Conservation (phyloP, 2,888 invertebrate species). For the Protophormia terraenovae region DNA sequence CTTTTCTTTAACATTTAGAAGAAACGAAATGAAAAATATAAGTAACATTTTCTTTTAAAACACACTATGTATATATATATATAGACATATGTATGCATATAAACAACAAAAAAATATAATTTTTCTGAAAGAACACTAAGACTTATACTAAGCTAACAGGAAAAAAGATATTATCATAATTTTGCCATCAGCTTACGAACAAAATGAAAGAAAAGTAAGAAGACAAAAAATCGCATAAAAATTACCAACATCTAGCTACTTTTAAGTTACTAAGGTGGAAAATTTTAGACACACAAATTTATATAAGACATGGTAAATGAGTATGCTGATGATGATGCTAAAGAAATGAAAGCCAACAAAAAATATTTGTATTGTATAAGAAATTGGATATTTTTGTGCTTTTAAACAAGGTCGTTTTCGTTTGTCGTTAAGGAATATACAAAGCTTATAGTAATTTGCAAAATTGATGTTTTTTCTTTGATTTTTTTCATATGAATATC, state of each 20-base stretch:
- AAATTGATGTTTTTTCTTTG: constrained; percentile 28
- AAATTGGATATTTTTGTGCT: constrained; percentile 30
- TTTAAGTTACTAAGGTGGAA: constrained; percentile 28
- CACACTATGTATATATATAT: not conserved
- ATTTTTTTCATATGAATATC: not conserved
- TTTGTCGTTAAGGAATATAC: not conserved
- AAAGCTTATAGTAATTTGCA: constrained; percentile 51
- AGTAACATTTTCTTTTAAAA: constrained; percentile 5
- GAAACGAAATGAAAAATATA: not conserved
- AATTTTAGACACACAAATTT: constrained; percentile 29
- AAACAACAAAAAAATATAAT: constrained; percentile 33
- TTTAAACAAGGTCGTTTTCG: constrained; percentile 15
- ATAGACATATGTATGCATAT: too few species aligned
- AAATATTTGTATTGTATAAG: not conserved
- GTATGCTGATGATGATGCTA: not conserved
- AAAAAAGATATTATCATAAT: constrained; percentile 56
- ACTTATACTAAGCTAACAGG: not conserved
- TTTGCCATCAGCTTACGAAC: constrained; percentile 42
- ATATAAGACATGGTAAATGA: not conserved
- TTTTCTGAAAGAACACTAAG: constrained; percentile 9
- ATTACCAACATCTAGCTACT: constrained; percentile 25
- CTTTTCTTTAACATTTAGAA: not conserved
- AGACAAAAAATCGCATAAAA: constrained; percentile 1
- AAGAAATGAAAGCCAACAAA: constrained; percentile 16
- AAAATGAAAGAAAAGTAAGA: not conserved